These are phyloP conservation scores for Aphis craccivora DNA, from an alignment of 1,140 invertebrate genomes.

Conservation along the genomic window DNA sequence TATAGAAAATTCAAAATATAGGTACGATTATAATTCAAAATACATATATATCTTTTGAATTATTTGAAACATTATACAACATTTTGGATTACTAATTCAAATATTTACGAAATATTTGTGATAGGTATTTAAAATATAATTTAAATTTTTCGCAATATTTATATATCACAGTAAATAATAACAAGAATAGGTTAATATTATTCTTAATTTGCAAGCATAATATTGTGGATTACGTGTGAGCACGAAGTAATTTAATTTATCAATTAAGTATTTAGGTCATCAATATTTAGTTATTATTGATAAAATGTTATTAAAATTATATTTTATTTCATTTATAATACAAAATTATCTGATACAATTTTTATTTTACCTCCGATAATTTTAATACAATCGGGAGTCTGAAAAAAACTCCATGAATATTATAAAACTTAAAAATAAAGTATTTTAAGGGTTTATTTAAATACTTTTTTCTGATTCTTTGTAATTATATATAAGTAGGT, in stretches of 20 bases:
- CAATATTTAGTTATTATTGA: neutral
- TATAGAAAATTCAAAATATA: too few relatives aligned
- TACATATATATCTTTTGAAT: neutral
- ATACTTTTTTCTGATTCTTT: neutral
- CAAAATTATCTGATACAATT: neutral
- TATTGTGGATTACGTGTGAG: too few relatives aligned
- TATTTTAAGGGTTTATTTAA: neutral
- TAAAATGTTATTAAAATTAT: neutral
- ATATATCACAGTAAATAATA: neutral
- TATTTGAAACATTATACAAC: neutral
- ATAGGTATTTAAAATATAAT: neutral
- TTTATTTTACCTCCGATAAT: neutral
- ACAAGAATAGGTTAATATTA: too few relatives aligned
- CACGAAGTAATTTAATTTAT: too few relatives aligned
- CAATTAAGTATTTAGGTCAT: neutral
- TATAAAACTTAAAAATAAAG: neutral
- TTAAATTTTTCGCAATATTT: neutral
- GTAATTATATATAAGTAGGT: neutral
- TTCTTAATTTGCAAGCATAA: too few relatives aligned
- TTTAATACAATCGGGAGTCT: neutral
- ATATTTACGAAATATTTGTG: neutral
- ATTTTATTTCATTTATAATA: neutral
- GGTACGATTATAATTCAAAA: neutral
- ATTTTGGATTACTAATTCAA: neutral
- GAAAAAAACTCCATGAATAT: neutral